These are phyloP conservation scores for Porites rus DNA, from an alignment of 92 coral and sea anemone genomes.

Conservation along the genomic window DNA sequence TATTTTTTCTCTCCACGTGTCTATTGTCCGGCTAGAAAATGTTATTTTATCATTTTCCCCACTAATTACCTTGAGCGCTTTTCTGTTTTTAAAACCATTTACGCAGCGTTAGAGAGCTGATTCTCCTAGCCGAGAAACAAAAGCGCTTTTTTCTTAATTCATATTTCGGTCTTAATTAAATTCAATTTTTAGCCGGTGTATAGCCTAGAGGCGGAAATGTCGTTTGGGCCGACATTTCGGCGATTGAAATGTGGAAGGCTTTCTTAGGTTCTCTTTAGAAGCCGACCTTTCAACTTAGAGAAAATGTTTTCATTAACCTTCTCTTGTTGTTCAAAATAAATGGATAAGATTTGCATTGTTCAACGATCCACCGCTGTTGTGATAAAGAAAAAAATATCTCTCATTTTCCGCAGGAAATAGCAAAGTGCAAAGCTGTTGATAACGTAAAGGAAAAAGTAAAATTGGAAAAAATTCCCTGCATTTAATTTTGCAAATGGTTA, in stretches of 20 bases:
- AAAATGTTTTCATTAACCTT: neutral
- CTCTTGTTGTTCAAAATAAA: neutral
- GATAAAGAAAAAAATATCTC: neutral
- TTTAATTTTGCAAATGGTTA: too few relatives aligned
- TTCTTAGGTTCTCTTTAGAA: neutral
- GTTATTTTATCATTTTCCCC: neutral
- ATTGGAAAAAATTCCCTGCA: neutral
- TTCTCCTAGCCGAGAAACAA: neutral
- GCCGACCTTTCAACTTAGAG: neutral
- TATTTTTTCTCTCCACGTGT: neutral
- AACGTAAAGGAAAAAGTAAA: neutral
- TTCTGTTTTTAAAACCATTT: neutral
- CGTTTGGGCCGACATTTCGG: neutral
- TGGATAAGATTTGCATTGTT: neutral
- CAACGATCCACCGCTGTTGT: neutral
- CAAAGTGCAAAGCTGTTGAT: slow-evolving; percentile 1
- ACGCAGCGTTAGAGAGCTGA: neutral
- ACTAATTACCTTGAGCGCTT: neutral
- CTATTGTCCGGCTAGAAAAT: neutral
- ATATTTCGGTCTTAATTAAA: neutral
- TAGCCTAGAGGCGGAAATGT: neutral
- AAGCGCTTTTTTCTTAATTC: neutral
- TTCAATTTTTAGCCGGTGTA: neutral
- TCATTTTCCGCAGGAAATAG: slow-evolving; percentile 15
- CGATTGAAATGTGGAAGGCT: slow-evolving; percentile 21